Percentiles rank a stretch among this genome's conserved stretches.
Evolutionary conservation across 2,797 vertebrate species (phyloP).

Genomic region (Schizothorax lantsangensis): DNA sequence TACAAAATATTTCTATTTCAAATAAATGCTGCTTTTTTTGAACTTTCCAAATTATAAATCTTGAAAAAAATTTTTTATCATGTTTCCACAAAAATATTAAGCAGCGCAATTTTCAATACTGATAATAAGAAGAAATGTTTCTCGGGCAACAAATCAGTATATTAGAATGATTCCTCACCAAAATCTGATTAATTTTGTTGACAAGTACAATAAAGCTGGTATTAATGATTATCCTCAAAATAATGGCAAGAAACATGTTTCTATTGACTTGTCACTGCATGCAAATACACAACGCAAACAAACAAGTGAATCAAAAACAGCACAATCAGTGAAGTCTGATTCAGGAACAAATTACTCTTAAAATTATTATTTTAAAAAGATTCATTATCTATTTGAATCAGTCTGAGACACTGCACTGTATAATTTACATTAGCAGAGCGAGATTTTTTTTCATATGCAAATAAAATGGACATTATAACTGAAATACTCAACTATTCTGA

Average conservation of each 20-base stretch:
- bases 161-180: not conserved
- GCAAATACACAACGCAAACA: not conserved
- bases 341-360: not conserved
- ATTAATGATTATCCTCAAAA: not conserved
- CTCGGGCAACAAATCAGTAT: not conserved
- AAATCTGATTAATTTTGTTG: not conserved
- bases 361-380: not conserved
- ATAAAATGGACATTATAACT: not conserved
- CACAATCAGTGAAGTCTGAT: not conserved
- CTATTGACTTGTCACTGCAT: not conserved
- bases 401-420: not conserved
- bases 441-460: not conserved
- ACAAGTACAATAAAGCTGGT: not conserved
- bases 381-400: not conserved
- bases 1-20: not conserved
- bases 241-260: not conserved
- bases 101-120: not conserved
- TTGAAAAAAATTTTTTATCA: not conserved
- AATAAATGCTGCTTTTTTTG: not conserved
- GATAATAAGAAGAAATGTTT: not conserved
- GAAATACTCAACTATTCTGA: not conserved
- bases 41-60: not conserved
- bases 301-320: not conserved
- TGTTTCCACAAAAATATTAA: not conserved
- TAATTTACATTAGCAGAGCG: not conserved